Percentiles rank a stretch among this genome's conserved stretches.
phyloP scores from a whole-genome alignment of 2,888 invertebrate genomes.

The Ligdia adustata region DNA sequence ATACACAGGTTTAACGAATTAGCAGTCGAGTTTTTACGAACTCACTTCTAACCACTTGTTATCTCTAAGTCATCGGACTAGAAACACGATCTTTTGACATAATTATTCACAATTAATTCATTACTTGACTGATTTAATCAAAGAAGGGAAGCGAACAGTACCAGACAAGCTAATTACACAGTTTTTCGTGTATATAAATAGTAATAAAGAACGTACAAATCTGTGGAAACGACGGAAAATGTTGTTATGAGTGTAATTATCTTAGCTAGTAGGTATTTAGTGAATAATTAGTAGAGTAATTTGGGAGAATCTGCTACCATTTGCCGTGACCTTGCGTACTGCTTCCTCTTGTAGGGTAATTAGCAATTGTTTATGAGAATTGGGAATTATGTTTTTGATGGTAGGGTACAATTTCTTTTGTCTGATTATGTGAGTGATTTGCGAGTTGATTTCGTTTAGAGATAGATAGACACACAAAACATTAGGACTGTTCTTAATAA shows the following conservation, averaged over 20 bases:
- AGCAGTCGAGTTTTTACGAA: too few relatives aligned
- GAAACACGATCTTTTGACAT: slow-evolving; percentile 15
- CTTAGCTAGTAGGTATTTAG: slow-evolving; percentile 28
- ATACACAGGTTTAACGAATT: too few relatives aligned
- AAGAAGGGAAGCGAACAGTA: slow-evolving; percentile 16
- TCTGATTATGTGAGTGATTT: too few relatives aligned
- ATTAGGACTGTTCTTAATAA: too few relatives aligned
- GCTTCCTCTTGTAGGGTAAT: slow-evolving; percentile 47
- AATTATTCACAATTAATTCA: slow-evolving; percentile 9
- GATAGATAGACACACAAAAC: too few relatives aligned
- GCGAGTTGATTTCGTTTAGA: too few relatives aligned
- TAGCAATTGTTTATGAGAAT: slow-evolving; percentile 34
- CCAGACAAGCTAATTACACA: slow-evolving; percentile 16
- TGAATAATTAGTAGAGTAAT: slow-evolving; percentile 30
- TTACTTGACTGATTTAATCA: slow-evolving; percentile 7
- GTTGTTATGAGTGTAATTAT: slow-evolving; percentile 34
- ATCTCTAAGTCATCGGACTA: not conserved
- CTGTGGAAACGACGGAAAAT: slow-evolving; percentile 29
- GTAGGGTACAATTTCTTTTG: slow-evolving; percentile 29
- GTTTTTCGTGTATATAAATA: slow-evolving; percentile 31
- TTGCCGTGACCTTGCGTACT: slow-evolving; percentile 43
- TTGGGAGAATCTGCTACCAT: slow-evolving; percentile 35
- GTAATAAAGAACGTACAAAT: slow-evolving; percentile 39
- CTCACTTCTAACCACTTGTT: too few relatives aligned
- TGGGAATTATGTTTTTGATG: slow-evolving; percentile 21